phyloP scores from a whole-genome alignment of 2,113 vertebrate species.

The Dissostichus mawsoni region DNA sequence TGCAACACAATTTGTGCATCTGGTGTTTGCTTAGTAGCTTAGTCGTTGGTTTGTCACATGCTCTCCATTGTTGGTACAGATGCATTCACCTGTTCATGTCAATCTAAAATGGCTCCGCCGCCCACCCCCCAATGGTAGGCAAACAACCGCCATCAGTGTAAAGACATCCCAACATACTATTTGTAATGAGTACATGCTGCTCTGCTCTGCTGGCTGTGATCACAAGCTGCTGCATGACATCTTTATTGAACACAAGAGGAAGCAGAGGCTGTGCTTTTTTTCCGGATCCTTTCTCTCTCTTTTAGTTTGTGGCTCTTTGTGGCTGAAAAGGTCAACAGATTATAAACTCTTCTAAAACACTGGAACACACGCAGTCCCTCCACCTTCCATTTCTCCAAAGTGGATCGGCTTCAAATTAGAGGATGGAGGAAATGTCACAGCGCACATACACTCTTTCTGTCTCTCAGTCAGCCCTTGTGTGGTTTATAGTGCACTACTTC shows the following conservation, averaged over 20 bases:
- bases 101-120: too few species aligned
- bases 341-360: slow-evolving; percentile 78
- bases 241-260: slow-evolving; percentile 19
- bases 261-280: slow-evolving; percentile 1
- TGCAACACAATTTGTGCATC: too few species aligned
- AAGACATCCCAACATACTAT: too few species aligned
- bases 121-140: too few species aligned
- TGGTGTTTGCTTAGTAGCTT: too few species aligned
- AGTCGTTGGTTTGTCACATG: too few species aligned
- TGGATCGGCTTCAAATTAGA: slow-evolving; percentile 76
- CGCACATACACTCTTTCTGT: slow-evolving; percentile 12
- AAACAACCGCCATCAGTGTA: too few species aligned
- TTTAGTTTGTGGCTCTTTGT: slow-evolving; percentile 55
- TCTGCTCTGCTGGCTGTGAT: slow-evolving; percentile 24
- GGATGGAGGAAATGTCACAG: slow-evolving; percentile 72
- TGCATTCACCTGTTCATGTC: too few species aligned
- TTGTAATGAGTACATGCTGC: too few species aligned
- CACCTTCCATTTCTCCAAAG: slow-evolving; percentile 74
- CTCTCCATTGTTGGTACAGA: too few species aligned
- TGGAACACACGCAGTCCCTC: slow-evolving; percentile 57
- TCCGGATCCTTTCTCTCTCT: slow-evolving; percentile 9
- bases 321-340: slow-evolving; percentile 77
- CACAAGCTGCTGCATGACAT: slow-evolving; percentile 14
- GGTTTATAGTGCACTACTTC: slow-evolving; percentile 64
- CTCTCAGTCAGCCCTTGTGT: slow-evolving; percentile 46